phyloP scores from a whole-genome alignment of 1,140 invertebrate species.

The Philopotamus ludificatus region DNA sequence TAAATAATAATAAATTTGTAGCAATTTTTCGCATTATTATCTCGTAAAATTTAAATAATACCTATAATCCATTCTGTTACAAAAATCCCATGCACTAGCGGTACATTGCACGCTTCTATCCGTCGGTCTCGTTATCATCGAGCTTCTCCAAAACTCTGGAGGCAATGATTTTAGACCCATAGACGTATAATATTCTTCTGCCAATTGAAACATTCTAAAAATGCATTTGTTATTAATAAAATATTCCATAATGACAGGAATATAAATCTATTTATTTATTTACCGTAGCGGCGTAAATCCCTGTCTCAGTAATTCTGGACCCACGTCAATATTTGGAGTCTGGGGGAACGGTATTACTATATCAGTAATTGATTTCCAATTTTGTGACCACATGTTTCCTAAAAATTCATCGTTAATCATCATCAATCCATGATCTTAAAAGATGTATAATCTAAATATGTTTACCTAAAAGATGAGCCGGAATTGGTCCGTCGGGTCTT shows the following conservation, averaged over 20 bases:
- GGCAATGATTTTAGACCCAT: conserved; percentile 76
- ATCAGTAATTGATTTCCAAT: conserved; percentile 78
- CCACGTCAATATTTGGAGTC: conserved; percentile 70
- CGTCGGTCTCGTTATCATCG: conserved; percentile 70
- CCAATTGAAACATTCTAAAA: conserved; percentile 73
- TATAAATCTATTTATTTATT: background rate
- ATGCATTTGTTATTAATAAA: background rate
- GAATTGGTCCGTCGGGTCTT: conserved; percentile 70
- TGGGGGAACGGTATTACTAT: conserved; percentile 76
- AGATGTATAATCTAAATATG: no score
- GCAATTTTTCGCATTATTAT: background rate
- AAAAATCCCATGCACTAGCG: conserved; percentile 87
- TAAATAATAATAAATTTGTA: conserved; percentile 46
- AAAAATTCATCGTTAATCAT: conserved; percentile 20
- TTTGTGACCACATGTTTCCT: conserved; percentile 81
- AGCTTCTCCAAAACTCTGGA: conserved; percentile 77
- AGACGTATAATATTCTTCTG: conserved; percentile 79
- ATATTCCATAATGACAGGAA: background rate
- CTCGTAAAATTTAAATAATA: conserved; percentile 43
- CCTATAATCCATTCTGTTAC: conserved; percentile 78
- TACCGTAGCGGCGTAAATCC: conserved; percentile 70
- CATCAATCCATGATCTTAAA: no score
- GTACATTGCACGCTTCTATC: conserved; percentile 77
- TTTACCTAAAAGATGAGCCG: conserved; percentile 71
- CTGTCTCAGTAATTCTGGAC: conserved; percentile 71